Evolutionary conservation across 1,140 invertebrate species (phyloP).

Genomic region (Sycophila sp.): DNA sequence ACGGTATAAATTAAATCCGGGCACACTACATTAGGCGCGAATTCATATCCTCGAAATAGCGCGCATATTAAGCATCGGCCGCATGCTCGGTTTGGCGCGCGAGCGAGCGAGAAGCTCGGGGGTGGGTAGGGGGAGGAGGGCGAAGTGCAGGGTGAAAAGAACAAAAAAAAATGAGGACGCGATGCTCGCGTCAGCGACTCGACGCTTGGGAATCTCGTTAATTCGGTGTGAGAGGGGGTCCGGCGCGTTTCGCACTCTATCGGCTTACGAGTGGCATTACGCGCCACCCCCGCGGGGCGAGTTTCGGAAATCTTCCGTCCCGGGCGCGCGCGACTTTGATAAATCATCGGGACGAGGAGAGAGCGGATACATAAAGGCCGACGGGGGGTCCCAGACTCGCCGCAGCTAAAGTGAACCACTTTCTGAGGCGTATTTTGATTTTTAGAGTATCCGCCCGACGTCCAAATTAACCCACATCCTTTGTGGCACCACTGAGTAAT

Average conservation of each 20-base stretch:
- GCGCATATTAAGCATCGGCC: conserved; percentile 9
- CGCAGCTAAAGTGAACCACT: conserved; percentile 22
- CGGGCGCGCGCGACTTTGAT: conserved; percentile 30
- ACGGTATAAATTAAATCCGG: conserved; percentile 35
- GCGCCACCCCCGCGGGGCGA: background rate
- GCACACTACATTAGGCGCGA: conserved; percentile 29
- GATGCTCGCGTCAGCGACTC: background rate
- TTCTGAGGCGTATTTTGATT: too few species aligned
- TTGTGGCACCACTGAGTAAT: background rate
- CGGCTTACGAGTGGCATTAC: conserved; percentile 10
- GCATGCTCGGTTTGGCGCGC: conserved; percentile 13
- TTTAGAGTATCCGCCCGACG: conserved; percentile 7
- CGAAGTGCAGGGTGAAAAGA: too few species aligned
- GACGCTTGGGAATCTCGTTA: background rate
- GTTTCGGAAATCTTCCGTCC: conserved; percentile 3
- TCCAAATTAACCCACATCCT: conserved; percentile 31
- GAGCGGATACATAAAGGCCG: background rate
- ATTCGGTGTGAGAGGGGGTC: background rate
- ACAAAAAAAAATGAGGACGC: conserved; percentile 6
- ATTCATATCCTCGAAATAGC: conserved; percentile 23
- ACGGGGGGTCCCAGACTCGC: background rate
- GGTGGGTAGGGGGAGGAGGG: background rate
- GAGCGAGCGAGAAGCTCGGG: background rate
- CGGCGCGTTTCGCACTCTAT: conserved; percentile 36
- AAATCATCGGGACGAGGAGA: conserved; percentile 29